Percentiles rank a stretch among this genome's conserved stretches.
phyloP scores from a whole-genome alignment of 2,113 vertebrate genomes.

The Menidia beryllina region DNA sequence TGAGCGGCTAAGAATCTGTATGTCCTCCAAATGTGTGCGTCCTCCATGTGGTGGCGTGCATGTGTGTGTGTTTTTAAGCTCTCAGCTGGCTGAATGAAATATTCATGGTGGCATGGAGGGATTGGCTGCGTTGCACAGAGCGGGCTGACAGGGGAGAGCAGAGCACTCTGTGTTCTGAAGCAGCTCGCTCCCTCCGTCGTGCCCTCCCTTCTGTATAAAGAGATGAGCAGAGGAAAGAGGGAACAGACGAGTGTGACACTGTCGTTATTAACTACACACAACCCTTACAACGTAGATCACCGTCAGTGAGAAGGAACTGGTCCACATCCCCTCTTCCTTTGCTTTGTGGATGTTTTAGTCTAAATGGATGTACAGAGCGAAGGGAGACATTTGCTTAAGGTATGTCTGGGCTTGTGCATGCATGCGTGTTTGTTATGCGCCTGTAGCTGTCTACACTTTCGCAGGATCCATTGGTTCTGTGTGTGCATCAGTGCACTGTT shows the following conservation, averaged over 20 bases:
- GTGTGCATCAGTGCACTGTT: slow-evolving; percentile 24
- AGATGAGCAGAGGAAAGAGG: slow-evolving; percentile 61
- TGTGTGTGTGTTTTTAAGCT: slow-evolving; percentile 61
- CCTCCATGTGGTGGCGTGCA: slow-evolving; percentile 33
- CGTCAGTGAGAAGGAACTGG: slow-evolving; percentile 35
- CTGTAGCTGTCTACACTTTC: slow-evolving; percentile 33
- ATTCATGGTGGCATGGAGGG: slow-evolving; percentile 76
- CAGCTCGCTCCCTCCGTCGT: slow-evolving; percentile 36
- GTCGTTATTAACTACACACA: slow-evolving; percentile 35
- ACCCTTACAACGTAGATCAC: slow-evolving; percentile 33
- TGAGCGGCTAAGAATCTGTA: slow-evolving; percentile 64
- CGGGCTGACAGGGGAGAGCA: slow-evolving; percentile 67
- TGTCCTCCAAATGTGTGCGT: slow-evolving; percentile 67
- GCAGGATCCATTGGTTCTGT: slow-evolving; percentile 19
- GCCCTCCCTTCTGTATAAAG: slow-evolving; percentile 66
- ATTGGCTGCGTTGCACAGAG: slow-evolving; percentile 75
- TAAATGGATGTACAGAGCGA: slow-evolving; percentile 73
- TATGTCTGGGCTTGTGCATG: slow-evolving; percentile 56
- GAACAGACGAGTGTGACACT: slow-evolving; percentile 60
- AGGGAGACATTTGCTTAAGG: slow-evolving; percentile 74
- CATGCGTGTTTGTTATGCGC: slow-evolving; percentile 24
- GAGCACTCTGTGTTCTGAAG: slow-evolving; percentile 59
- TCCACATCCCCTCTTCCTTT: slow-evolving; percentile 32
- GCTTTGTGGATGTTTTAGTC: slow-evolving; percentile 64
- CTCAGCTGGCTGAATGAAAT: slow-evolving; percentile 74